Percentiles rank a stretch among this genome's conserved stretches.
phyloP scores from a whole-genome alignment of 1,140 invertebrate species.

The Caenorhabditis brenneri region DNA sequence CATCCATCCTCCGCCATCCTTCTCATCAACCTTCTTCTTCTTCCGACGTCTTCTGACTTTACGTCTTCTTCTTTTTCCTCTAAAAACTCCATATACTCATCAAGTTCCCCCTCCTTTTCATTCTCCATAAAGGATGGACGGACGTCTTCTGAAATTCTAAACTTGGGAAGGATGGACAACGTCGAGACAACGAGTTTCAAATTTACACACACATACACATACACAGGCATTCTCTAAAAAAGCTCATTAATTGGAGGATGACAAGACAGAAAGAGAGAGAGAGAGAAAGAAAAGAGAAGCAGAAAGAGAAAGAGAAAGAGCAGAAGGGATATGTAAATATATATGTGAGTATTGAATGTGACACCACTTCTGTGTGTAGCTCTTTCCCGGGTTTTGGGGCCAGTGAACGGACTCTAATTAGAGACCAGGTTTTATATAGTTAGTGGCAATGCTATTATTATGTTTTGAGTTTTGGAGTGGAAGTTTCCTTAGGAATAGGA shows the following conservation, averaged over 20 bases:
- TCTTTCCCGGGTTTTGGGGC: too few species aligned
- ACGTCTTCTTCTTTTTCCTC: neutral
- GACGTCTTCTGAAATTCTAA: conserved; percentile 33
- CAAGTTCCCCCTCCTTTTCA: too few species aligned
- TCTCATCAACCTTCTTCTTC: neutral
- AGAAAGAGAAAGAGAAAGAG: neutral
- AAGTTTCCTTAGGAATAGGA: too few species aligned
- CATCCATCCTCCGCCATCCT: neutral
- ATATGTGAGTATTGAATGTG: neutral
- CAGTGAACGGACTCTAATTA: too few species aligned
- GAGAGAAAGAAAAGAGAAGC: neutral
- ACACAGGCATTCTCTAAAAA: neutral
- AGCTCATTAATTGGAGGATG: neutral
- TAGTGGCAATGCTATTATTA: too few species aligned
- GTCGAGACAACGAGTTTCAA: conserved; percentile 20
- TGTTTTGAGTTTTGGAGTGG: too few species aligned
- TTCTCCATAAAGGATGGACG: too few species aligned
- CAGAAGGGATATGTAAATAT: conserved; percentile 22
- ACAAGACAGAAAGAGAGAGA: neutral
- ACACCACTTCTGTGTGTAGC: too few species aligned
- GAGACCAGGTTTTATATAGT: too few species aligned
- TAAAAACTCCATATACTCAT: neutral
- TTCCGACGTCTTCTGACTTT: neutral
- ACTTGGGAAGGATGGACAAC: conserved; percentile 8
- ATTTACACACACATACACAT: conserved; percentile 3